Percentiles rank a stretch among this genome's conserved stretches.
These are phyloP conservation scores for Crocidura indochinensis DNA, from an alignment of 2,797 vertebrate genomes.

Conservation along the genomic window DNA sequence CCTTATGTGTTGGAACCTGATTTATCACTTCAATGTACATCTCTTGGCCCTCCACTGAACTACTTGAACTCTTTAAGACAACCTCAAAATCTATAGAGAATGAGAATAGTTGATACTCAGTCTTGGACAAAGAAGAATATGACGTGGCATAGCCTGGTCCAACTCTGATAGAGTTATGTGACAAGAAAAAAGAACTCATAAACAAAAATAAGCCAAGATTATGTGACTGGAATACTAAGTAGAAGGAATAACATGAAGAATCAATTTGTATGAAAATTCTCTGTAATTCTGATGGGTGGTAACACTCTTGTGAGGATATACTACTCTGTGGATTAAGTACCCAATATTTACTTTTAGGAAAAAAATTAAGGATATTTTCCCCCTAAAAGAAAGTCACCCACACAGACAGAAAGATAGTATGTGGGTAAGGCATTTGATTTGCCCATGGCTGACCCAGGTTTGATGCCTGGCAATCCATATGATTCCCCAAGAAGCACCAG, in stretches of 20 bases:
- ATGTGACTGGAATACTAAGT: neutral
- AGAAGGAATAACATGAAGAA: neutral
- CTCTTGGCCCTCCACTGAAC: neutral
- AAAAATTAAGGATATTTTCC: conserved; percentile 38
- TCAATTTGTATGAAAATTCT: neutral
- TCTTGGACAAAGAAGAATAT: neutral
- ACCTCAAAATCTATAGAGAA: neutral
- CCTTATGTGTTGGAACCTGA: neutral
- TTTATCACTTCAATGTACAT: neutral
- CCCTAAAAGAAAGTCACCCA: neutral
- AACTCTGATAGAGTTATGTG: neutral
- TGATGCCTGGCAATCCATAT: too few species aligned
- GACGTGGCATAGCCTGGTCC: neutral
- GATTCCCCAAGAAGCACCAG: too few species aligned
- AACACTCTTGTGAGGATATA: neutral
- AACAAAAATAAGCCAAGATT: conserved; percentile 19
- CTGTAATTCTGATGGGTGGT: conserved; percentile 1
- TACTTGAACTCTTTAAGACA: neutral
- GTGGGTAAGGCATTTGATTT: too few species aligned
- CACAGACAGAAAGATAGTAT: neutral
- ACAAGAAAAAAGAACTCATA: neutral
- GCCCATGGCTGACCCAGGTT: too few species aligned
- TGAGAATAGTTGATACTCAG: neutral
- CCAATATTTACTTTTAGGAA: neutral
- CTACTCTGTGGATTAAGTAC: neutral